Base-by-base conservation (phyloP, 1,140 invertebrate genomes). In the Tetragonula clypearis region DNA sequence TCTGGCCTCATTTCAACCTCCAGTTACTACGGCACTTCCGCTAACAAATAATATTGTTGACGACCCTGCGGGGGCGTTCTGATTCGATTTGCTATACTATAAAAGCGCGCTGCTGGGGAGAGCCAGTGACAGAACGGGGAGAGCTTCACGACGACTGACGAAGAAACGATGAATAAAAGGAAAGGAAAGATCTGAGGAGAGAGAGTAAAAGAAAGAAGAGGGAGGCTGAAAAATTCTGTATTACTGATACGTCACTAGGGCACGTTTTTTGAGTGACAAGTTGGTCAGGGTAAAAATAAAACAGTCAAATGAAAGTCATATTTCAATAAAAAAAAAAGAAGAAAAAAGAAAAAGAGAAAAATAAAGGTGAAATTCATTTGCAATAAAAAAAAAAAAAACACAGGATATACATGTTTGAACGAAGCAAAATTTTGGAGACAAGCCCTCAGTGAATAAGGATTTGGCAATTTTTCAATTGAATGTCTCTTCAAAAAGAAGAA, bases 1-100 rank as follows among this genome's bases (percentile, higher is more conserved):
- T 95, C 94, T 95, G 94, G 93, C 93, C 94, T 95, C 94, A 93
- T 95, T 95, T 95, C 94, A 95, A 94, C 92, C 93, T 94, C 92
- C 90, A 92, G 92, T 94, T 95, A 93, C 93, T 94, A 92, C 92
- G 92, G 93, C 92, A 93, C 93, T 94, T 93, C 92, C 90, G 90
- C 93, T 94, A 94, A 94, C 94, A 94, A 95, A 94, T 94, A 95
- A 95, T 91, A 94, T 95, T 94, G 93, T 94, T 92, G 90, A 90
- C 88, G 85, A 93, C 90, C 88, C 87, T 92, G 90, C 90, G 90
- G 94, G 92, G 91, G 87, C 86, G 90, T 90, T 87, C 87, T 94
- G 94, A 94, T 94, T 94, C 91, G 88, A 95, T 95, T 94, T 95
- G 91, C 92, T 66, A 91, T 91, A 92, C 88, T 80, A 75, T 88